Evolutionary conservation across 2,888 invertebrate species (phyloP).

Genomic region (Oscheius sp.): DNA sequence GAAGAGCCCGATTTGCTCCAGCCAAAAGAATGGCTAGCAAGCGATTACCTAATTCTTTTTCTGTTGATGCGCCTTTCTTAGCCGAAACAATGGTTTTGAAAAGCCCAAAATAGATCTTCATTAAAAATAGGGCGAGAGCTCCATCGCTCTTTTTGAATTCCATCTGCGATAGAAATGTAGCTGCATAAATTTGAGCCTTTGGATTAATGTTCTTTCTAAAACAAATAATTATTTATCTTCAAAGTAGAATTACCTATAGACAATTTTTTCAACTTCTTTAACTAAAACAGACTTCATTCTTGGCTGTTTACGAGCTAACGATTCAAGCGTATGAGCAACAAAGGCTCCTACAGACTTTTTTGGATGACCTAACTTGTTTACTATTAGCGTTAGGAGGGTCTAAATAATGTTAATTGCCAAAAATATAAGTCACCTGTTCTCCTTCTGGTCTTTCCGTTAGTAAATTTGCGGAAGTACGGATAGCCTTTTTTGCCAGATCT

Average conservation of each 20-base stretch:
- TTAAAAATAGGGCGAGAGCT: slow-evolving; percentile 78
- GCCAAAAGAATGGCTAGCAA: slow-evolving; percentile 85
- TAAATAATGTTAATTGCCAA: slow-evolving; percentile 33
- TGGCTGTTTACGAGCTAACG: slow-evolving; percentile 84
- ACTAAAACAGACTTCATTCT: slow-evolving; percentile 90
- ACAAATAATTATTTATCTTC: slow-evolving; percentile 21
- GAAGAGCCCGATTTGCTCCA: slow-evolving; percentile 85
- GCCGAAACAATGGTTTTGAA: slow-evolving; percentile 79
- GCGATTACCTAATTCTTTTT: slow-evolving; percentile 80
- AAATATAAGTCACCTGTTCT: slow-evolving; percentile 77
- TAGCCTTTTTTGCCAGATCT: slow-evolving; percentile 82
- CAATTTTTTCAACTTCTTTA: slow-evolving; percentile 85
- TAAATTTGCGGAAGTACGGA: slow-evolving; percentile 79
- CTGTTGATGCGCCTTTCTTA: slow-evolving; percentile 74
- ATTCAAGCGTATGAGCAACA: slow-evolving; percentile 84
- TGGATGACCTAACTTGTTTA: slow-evolving; percentile 96
- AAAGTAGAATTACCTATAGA: slow-evolving; percentile 71
- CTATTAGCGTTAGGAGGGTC: slow-evolving; percentile 80
- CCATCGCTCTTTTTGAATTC: slow-evolving; percentile 74
- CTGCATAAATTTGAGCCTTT: slow-evolving; percentile 88
- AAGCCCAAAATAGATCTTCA: slow-evolving; percentile 91
- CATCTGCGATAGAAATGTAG: slow-evolving; percentile 90
- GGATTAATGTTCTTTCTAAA: slow-evolving; percentile 82
- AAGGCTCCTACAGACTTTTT: slow-evolving; percentile 86
- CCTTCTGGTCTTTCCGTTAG: slow-evolving; percentile 84